Conservation (phyloP, 2,888 invertebrate genomes). For the Calliscelio sp. region DNA sequence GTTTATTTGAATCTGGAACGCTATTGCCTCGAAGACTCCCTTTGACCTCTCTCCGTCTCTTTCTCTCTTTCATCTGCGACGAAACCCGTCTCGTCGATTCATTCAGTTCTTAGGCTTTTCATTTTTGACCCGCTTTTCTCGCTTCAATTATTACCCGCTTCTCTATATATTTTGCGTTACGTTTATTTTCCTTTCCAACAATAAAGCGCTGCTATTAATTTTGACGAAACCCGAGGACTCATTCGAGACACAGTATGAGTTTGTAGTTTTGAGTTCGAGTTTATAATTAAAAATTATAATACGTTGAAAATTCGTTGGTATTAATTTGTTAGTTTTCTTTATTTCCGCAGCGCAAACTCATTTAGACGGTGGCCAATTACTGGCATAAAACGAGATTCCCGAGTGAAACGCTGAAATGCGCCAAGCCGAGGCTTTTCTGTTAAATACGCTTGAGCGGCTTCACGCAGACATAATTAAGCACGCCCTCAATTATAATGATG, state of each 20-base stretch:
- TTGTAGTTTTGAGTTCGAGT: conserved; percentile 12
- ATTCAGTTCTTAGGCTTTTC: too few species aligned
- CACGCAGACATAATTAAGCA: conserved; percentile 70
- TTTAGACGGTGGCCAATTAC: conserved; percentile 61
- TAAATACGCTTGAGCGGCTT: conserved; percentile 56
- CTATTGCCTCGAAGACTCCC: too few species aligned
- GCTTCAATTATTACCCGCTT: too few species aligned
- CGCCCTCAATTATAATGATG: conserved; percentile 68
- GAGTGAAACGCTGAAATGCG: conserved; percentile 54
- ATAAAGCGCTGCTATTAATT: neutral
- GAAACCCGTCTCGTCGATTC: too few species aligned
- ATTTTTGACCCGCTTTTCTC: too few species aligned
- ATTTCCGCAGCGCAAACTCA: conserved; percentile 40
- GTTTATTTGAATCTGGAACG: too few species aligned
- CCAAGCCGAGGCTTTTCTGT: conserved; percentile 55
- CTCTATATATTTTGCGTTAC: too few species aligned
- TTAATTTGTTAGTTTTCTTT: conserved; percentile 47
- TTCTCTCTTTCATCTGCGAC: too few species aligned
- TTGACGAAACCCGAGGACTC: neutral
- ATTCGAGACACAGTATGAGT: neutral
- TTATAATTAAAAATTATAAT: conserved; percentile 55
- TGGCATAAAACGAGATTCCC: conserved; percentile 49
- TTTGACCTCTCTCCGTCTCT: too few species aligned
- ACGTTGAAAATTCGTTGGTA: conserved; percentile 31
- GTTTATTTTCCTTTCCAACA: too few species aligned